phyloP scores from a whole-genome alignment of 2,888 invertebrate genomes.

The Eremobia ochroleuca region DNA sequence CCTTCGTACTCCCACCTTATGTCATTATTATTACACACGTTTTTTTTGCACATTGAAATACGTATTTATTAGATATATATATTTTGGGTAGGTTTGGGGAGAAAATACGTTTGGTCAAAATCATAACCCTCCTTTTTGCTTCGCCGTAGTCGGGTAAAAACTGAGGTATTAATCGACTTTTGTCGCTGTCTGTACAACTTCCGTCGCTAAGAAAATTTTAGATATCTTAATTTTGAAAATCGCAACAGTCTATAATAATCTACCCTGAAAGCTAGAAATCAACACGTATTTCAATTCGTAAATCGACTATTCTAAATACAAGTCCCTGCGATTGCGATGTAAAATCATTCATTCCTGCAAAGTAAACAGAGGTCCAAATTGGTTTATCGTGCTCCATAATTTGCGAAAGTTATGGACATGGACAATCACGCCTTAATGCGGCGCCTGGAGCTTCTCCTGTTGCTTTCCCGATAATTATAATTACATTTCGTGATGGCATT shows the following conservation, averaged over 20 bases:
- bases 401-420: conserved; percentile 56
- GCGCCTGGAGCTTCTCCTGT: conserved; percentile 47
- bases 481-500: conserved; percentile 46
- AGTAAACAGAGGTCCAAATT: conserved; percentile 57
- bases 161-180: no score
- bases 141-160: no score
- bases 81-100: no score
- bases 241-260: background rate
- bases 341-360: conserved; percentile 48
- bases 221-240: background rate
- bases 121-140: no score
- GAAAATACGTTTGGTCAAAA: no score
- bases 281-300: conserved; percentile 9
- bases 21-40: no score
- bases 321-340: conserved; percentile 28
- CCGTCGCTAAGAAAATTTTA: background rate
- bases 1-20: no score
- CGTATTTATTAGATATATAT: no score
- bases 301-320: conserved; percentile 31
- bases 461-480: conserved; percentile 58
- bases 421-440: conserved; percentile 57
- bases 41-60: no score
- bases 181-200: background rate
- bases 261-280: background rate
- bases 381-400: conserved; percentile 62